Evolutionary conservation across 2,797 vertebrate genomes (phyloP).

Genomic region (Rhabdophis nuchalis): DNA sequence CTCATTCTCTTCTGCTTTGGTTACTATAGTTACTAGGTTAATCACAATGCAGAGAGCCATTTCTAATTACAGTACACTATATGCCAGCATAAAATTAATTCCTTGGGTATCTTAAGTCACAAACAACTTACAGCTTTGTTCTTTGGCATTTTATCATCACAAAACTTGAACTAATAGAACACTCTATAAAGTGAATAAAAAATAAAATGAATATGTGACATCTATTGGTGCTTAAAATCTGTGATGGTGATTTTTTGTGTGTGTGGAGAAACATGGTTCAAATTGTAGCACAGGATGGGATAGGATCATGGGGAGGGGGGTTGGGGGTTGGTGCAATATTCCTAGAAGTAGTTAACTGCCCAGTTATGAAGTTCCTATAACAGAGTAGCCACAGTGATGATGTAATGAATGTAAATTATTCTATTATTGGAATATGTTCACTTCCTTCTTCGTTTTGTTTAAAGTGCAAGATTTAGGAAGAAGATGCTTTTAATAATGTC

Average conservation of each 20-base stretch:
- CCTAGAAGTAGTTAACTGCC: not conserved
- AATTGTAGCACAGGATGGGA: constrained; percentile 9
- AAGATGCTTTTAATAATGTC: not conserved
- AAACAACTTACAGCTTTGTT: constrained; percentile 71
- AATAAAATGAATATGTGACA: constrained; percentile 49
- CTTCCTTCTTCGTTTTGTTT: not conserved
- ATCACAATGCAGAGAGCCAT: constrained; percentile 72
- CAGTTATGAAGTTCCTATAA: not conserved
- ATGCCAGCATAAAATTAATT: constrained; percentile 76
- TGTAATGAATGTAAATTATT: constrained; percentile 17
- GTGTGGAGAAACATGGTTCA: constrained; percentile 18
- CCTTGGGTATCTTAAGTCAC: constrained; percentile 67
- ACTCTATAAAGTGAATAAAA: constrained; percentile 51
- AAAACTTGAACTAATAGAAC: constrained; percentile 53
- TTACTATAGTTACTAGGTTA: constrained; percentile 78
- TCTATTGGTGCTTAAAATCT: constrained; percentile 39
- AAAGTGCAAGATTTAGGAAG: not conserved
- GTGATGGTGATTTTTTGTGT: not conserved
- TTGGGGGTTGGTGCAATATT: not conserved
- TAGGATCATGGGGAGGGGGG: not conserved
- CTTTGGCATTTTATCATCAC: constrained; percentile 64
- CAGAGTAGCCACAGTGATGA: not conserved
- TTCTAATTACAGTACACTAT: constrained; percentile 78
- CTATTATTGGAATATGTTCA: constrained; percentile 1
- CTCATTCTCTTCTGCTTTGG: constrained; percentile 62